Base-by-base conservation (phyloP, 2,113 vertebrate genomes). In the human region DNA sequence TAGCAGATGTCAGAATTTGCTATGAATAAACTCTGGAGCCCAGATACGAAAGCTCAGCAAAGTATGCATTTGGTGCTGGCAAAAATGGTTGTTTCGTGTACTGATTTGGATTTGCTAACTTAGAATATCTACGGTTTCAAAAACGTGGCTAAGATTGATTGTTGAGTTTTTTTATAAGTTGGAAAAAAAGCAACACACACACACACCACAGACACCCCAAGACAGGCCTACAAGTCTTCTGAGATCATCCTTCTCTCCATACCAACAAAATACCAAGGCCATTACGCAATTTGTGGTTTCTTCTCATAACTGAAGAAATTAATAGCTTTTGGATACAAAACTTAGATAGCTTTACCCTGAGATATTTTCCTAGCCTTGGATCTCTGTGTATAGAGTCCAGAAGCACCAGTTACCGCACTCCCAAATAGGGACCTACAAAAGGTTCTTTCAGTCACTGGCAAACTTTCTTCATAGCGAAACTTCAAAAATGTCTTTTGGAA, bases 201-300 rank as follows among this genome's bases (percentile, higher is more conserved):
- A 93, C 68, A 96, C 81, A 89, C 23, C 93, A 96, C 23, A 76
- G 83, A 93, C 57, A 96, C 88, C 70, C 64, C 70, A 97, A 66
- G 12, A 79, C 55, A 96, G 86, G 50, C 84, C 95, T 48, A 32
- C 13, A 73, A 94, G 52, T 87, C 61, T 80, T 96, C 90, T 98
- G 92, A 97, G 92, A 82, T 95, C 97, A 95, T 87, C 70, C 22
- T 45, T 95, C 32, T 73, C 76, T 95, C 76, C 89, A 61, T 20
- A 93, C 94, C 80, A 92, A 94, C 70, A 88, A 92, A 96, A 96
- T 98, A 90, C 90, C 97, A 96, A 90, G 9, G 75, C 27, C 76
- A 66, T 94, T 89, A 96, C 45, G 59, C n/a, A 97, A 96, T 95
- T 50, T 94, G 94, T 73, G 80, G 80, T 88, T 96, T 96, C 92